phyloP scores from a whole-genome alignment of 64 coral and sea anemone species.

The Dendrophyllia cribrosa region DNA sequence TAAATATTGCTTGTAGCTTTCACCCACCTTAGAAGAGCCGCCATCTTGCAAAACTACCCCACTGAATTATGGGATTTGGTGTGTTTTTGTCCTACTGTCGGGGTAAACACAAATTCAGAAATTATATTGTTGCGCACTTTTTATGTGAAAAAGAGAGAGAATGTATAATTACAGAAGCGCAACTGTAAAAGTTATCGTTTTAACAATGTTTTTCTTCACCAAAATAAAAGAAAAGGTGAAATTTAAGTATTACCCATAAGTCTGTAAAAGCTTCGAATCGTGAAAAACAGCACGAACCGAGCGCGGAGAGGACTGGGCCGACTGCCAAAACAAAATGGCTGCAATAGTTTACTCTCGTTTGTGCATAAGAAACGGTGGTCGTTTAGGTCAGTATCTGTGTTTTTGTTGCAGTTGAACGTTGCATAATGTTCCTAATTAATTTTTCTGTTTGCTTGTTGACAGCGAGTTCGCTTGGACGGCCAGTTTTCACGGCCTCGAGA shows the following conservation, averaged over 20 bases:
- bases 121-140: no score
- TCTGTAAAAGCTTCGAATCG: neutral
- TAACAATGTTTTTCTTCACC: no score
- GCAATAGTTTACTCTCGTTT: slow-evolving; percentile 58
- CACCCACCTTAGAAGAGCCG: slow-evolving; percentile 46
- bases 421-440: neutral
- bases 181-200: no score
- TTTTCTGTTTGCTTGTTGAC: slow-evolving; percentile 1
- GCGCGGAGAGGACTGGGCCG: neutral
- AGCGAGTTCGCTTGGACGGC: slow-evolving; percentile 1
- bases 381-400: slow-evolving; percentile 23
- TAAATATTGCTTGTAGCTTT: neutral
- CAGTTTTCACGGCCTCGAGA: slow-evolving; percentile 47
- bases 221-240: neutral
- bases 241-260: slow-evolving; percentile 3
- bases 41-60: neutral
- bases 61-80: slow-evolving; percentile 51
- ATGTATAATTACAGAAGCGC: no score
- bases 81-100: no score
- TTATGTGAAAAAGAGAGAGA: no score
- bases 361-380: slow-evolving; percentile 26
- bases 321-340: slow-evolving; percentile 56
- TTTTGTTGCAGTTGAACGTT: neutral
- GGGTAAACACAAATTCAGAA: no score
- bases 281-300: neutral